These are phyloP conservation scores for Spodoptera littoralis DNA, from an alignment of 2,888 invertebrate species.

Conservation along the genomic window DNA sequence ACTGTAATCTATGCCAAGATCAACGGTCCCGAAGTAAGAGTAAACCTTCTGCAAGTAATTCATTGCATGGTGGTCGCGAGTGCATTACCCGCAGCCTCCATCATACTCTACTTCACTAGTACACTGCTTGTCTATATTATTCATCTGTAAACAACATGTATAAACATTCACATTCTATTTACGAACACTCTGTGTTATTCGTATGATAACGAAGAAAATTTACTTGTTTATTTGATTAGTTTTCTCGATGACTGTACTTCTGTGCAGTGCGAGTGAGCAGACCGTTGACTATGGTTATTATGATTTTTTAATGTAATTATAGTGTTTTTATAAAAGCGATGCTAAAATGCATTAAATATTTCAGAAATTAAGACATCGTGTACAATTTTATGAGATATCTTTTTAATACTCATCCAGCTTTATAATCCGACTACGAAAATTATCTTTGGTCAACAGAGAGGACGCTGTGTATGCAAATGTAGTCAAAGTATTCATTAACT, in stretches of 20 bases:
- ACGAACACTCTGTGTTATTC: conserved; percentile 1
- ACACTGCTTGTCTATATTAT: conserved; percentile 12
- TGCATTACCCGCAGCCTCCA: conserved; percentile 2
- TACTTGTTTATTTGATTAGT: background rate
- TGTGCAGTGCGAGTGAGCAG: too few relatives aligned
- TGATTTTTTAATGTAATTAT: too few relatives aligned
- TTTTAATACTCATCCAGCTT: background rate
- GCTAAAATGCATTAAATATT: too few relatives aligned
- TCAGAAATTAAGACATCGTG: too few relatives aligned
- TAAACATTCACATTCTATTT: conserved; percentile 23
- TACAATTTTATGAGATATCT: background rate
- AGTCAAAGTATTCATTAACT: conserved; percentile 22
- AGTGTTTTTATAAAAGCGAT: too few relatives aligned
- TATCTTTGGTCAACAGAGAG: background rate
- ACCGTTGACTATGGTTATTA: too few relatives aligned
- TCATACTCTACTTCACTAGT: conserved; percentile 14
- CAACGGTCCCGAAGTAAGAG: background rate
- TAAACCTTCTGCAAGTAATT: background rate
- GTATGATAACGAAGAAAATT: background rate
- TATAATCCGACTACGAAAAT: background rate
- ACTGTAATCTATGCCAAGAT: too few relatives aligned
- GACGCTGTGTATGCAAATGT: conserved; percentile 12
- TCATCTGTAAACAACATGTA: conserved; percentile 19
- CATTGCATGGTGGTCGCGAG: background rate
- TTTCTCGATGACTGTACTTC: too few relatives aligned